phyloP scores from a whole-genome alignment of 1,140 invertebrate genomes.

The Phocides pigmalion region DNA sequence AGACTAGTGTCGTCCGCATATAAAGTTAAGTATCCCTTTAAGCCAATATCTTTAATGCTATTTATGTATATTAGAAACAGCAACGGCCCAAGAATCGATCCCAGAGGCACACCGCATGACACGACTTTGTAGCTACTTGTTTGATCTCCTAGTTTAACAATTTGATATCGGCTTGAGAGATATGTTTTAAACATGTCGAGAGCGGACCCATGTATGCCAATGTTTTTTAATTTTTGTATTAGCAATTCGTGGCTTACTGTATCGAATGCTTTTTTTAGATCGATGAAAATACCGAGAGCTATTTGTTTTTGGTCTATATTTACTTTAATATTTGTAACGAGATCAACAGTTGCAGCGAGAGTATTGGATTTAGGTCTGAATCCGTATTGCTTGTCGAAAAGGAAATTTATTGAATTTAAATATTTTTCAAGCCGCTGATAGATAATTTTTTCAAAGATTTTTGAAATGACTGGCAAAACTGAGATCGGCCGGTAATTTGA shows the following conservation, averaged over 20 bases:
- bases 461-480: constrained; percentile 7
- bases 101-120: background rate
- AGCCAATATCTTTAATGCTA: background rate
- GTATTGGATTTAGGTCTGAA: constrained; percentile 11
- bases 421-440: background rate
- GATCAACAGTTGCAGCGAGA: constrained; percentile 4
- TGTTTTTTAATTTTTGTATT: constrained; percentile 15
- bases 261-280: no score
- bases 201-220: background rate
- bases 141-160: background rate
- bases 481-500: constrained; percentile 12
- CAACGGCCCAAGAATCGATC: constrained; percentile 6
- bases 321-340: no score
- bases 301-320: no score
- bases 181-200: constrained; percentile 6
- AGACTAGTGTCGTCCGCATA: constrained; percentile 11
- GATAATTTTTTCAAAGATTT: constrained; percentile 1
- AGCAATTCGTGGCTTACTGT: no score
- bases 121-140: background rate
- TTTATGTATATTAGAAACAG: constrained; percentile 10
- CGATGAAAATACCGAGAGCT: no score
- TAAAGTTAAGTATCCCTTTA: constrained; percentile 8
- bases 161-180: background rate
- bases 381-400: constrained; percentile 11
- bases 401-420: no score